Base-by-base conservation (phyloP, 2,113 vertebrate genomes). In the Symphodus melops region DNA sequence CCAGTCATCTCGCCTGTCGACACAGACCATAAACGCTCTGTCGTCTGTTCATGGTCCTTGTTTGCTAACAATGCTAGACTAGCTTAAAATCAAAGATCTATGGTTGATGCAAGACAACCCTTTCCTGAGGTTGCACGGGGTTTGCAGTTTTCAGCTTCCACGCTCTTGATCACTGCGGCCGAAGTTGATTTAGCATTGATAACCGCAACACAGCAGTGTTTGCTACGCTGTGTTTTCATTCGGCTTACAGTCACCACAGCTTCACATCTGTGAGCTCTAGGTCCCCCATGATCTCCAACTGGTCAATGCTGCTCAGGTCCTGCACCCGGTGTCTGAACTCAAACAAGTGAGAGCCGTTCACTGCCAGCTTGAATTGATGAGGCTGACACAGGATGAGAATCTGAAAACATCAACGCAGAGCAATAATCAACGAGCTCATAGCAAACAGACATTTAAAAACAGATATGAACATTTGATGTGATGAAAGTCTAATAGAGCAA, bases 311-410 rank as follows among this genome's bases (percentile, higher is more conserved):
- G 85, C 85, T 91, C 33, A 99, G 94, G 42, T 97, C 96, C 91
- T 96, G 96, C 73, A 96, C 95, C 62, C 97, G 93, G 77, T 99
- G 96, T 54, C 95, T 96, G 91, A 97, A 99, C 64, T 96, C 96
- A 86, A 99, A 91, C 80, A 91, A 79, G 88, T 99, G 97, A 1
- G 92, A 91, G n/a, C 98, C 97, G 10, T 99, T 99, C 51, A 98
- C 60, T 0, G 97, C 97, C 72, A 99, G 91, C 81, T 96, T 98
- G 92, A 96, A 99, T 80, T 96, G 95, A 64, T 92, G 93, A 12
- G 92, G 67, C 55, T 97, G 95, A 82, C 97, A 98, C 52, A 96
- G 95, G 87, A 99, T 91, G 53, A 99, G 94, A 73, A 99, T 92
- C 98, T 99, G 88, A 60, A 17, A 9, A 21, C 48, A n/a, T 9